Conservation (phyloP, 2,888 invertebrate species). For the Eucera pruinosa region DNA sequence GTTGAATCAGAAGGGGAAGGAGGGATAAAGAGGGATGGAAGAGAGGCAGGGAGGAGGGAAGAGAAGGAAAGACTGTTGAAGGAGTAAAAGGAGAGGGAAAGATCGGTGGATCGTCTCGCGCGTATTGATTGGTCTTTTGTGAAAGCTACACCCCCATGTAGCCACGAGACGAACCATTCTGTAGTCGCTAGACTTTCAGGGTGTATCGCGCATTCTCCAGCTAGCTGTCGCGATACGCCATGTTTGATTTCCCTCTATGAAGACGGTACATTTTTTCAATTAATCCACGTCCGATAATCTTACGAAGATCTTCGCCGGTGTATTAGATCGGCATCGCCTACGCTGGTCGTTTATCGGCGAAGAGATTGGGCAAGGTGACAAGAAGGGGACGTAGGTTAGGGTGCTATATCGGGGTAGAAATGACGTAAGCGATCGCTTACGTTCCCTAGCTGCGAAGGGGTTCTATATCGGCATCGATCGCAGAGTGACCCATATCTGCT, state of each 20-base stretch:
- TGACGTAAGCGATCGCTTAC: constrained; percentile 71
- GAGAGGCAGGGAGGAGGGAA: constrained; percentile 7
- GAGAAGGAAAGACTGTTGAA: constrained; percentile 30
- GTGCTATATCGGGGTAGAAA: constrained; percentile 81
- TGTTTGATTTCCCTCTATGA: constrained; percentile 23
- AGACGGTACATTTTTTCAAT: background rate
- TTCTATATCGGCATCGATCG: constrained; percentile 82
- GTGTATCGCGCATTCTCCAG: constrained; percentile 32
- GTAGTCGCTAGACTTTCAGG: constrained; percentile 63
- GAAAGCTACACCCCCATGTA: constrained; percentile 73
- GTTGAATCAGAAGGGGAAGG: constrained; percentile 13
- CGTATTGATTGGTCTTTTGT: constrained; percentile 83
- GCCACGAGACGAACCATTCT: constrained; percentile 61
- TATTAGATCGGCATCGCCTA: background rate
- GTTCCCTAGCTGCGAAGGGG: constrained; percentile 74
- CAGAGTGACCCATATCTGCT: constrained; percentile 83
- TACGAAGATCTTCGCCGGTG: too few species aligned
- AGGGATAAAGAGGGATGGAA: constrained; percentile 7
- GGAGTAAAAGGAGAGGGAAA: constrained; percentile 66
- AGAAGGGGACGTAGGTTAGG: constrained; percentile 72
- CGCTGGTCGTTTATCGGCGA: background rate
- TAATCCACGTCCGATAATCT: background rate
- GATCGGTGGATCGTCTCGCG: constrained; percentile 79
- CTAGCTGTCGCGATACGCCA: constrained; percentile 24
- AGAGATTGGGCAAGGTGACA: constrained; percentile 68